These are phyloP conservation scores for Eidolon dupreanum DNA, from an alignment of 2,797 vertebrate species.

Conservation along the genomic window DNA sequence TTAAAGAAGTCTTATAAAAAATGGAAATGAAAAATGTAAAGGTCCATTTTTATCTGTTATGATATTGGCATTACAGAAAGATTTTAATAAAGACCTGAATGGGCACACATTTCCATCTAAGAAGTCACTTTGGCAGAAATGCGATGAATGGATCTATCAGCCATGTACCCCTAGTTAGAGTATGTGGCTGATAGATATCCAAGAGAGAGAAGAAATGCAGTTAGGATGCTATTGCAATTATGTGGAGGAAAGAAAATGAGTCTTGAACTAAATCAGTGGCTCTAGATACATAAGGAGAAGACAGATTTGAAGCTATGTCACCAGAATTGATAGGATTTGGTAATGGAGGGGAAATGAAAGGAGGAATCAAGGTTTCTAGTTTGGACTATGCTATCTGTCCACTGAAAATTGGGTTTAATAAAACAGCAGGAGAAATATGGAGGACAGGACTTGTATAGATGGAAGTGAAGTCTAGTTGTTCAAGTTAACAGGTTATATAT, in stretches of 20 bases:
- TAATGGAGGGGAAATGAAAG: not conserved
- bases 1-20: slow-evolving; percentile 49
- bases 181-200: no score
- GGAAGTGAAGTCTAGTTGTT: not conserved
- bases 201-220: not conserved
- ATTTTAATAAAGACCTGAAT: not conserved
- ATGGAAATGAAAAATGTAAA: slow-evolving; percentile 9
- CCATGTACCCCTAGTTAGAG: not conserved
- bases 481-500: not conserved
- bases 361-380: not conserved
- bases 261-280: not conserved
- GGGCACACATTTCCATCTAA: not conserved
- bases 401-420: not conserved
- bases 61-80: not conserved
- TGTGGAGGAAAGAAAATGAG: not conserved
- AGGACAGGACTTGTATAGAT: not conserved
- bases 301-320: not conserved
- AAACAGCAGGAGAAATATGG: not conserved
- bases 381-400: not conserved
- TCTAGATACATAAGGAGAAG: not conserved
- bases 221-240: not conserved
- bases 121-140: not conserved
- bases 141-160: not conserved
- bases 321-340: not conserved
- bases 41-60: not conserved